Percentiles rank a stretch among this genome's conserved stretches.
Conservation (phyloP, 2,888 invertebrate species). For the Theretra japonica region DNA sequence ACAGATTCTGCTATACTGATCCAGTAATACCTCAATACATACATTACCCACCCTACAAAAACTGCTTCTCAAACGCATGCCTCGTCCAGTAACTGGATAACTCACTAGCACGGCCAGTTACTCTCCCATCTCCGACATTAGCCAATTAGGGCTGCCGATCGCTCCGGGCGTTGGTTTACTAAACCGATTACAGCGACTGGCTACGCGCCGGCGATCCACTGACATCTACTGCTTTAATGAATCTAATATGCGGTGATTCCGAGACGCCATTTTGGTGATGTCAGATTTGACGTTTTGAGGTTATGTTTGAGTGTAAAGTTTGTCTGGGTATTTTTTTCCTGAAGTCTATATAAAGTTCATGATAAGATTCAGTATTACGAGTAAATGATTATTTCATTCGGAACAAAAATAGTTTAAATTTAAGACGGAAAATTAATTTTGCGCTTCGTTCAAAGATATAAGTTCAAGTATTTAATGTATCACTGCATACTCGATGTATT, state of each 20-base stretch:
- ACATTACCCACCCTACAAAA: not conserved
- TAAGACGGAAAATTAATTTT: too few relatives aligned
- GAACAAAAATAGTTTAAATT: too few relatives aligned
- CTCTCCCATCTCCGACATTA: constrained; percentile 28
- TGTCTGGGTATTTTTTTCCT: not conserved
- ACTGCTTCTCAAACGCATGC: not conserved
- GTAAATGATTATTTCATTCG: too few relatives aligned
- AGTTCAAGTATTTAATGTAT: not conserved
- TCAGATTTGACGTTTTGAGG: not conserved
- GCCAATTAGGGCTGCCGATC: constrained; percentile 28
- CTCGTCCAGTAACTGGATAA: constrained; percentile 34
- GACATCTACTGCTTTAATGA: not conserved
- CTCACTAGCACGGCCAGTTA: constrained; percentile 21
- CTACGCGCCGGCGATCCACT: constrained; percentile 31
- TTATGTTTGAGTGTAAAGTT: not conserved
- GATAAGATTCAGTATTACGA: too few relatives aligned
- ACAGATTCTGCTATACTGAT: too few relatives aligned
- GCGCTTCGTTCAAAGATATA: too few relatives aligned
- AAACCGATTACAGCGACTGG: constrained; percentile 40
- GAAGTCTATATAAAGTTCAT: too few relatives aligned
- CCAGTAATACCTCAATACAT: not conserved
- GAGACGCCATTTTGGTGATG: not conserved
- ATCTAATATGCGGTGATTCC: not conserved
- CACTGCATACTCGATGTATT: not conserved
- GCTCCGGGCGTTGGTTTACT: constrained; percentile 32